Evolutionary conservation across 1,140 invertebrate species (phyloP), one percentile per base, ranked within the genome.

Genomic region (Lucilia cuprina): DNA sequence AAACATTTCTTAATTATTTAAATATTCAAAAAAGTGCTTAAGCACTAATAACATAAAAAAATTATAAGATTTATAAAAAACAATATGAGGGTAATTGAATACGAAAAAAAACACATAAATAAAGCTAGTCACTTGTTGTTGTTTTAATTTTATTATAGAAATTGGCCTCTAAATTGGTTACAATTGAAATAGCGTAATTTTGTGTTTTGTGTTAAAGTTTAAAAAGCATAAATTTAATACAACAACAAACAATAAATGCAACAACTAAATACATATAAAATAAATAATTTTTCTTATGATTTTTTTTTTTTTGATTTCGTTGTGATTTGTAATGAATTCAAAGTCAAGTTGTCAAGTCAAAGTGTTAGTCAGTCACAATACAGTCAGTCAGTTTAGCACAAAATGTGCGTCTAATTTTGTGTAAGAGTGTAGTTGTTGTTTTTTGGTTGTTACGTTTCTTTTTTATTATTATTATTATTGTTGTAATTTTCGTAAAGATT

Each of bases 401-500:
- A 60, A 60, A 8, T 60, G 55, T n/a, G 55, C 50, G 50, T 60
- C 17, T 60, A 14, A 7, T 41, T 60, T 17, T 60, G 55, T 60
- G 55, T 60, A 17, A n/a, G 55, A 17, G 55, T 60, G 14, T 21
- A 70, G 9, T 70, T 70, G 60, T 49, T 49, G 75, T 78, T 47
- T 78, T 47, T 47, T 4, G 5, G 21, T 41, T 8, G 5, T 41
- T 8, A 41, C 10, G 65, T 78, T 30, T 30, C 25, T 30, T 30
- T 30, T 30, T n/a, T 17, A 5, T 47, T 78, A 9, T 41, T 78
- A 35, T 77, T 55, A 12, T 55, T 78, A 34, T 78, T 47, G 75
- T 78, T 78, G 75, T 78, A 41, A n/a, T 19, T 80, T 80, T 80
- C 77, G 77, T 80, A 80, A 80, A 80, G n/a, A 50, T 80, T 80